Evolutionary conservation across 1,140 invertebrate genomes (phyloP).

Genomic region (Habropoda laboriosa): DNA sequence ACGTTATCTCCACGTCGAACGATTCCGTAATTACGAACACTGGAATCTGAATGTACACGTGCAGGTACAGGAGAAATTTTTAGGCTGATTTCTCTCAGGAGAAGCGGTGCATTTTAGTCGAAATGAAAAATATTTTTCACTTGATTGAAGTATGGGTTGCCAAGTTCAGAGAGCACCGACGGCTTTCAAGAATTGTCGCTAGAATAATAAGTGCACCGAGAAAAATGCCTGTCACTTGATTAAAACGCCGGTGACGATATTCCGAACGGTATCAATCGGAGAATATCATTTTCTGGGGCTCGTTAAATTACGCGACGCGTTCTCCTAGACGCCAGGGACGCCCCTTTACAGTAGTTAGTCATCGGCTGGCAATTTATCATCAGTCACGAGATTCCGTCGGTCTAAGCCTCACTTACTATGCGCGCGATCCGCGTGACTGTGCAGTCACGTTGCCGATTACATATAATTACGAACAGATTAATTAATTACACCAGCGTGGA

Average conservation of each 20-base stretch:
- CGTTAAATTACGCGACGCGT: conserved; percentile 65
- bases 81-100: too few species aligned
- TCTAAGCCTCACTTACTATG: conserved; percentile 75
- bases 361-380: conserved; percentile 79
- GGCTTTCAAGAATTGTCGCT: too few species aligned
- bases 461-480: conserved; percentile 78
- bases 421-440: conserved; percentile 69
- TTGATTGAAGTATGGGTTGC: too few species aligned
- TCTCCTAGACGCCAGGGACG: conserved; percentile 66
- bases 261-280: neutral
- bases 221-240: too few species aligned
- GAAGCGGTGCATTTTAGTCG: too few species aligned
- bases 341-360: conserved; percentile 78
- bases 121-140: too few species aligned
- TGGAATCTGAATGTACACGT: too few species aligned
- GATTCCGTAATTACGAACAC: too few species aligned
- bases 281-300: conserved; percentile 44
- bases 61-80: too few species aligned
- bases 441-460: conserved; percentile 73
- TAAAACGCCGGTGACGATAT: neutral
- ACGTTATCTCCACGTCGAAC: too few species aligned
- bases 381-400: conserved; percentile 72
- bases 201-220: too few species aligned
- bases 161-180: too few species aligned
- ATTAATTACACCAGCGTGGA: conserved; percentile 72